Conservation (phyloP, 2,113 vertebrate species). For the Epinephelus fuscoguttatus region DNA sequence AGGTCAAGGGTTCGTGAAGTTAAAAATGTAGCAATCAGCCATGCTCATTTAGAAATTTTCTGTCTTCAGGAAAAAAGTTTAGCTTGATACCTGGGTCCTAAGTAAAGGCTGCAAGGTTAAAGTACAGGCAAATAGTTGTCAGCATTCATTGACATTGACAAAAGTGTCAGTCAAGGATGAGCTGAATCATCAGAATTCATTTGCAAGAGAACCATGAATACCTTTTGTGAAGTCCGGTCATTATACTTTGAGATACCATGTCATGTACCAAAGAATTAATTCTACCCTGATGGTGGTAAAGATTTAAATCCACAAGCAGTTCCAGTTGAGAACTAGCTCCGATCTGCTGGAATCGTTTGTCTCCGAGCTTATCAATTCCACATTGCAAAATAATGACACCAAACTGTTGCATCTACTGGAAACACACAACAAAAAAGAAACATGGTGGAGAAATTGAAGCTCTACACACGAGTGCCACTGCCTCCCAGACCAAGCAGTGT, state of each 20-base stretch:
- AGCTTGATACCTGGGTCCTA: background rate
- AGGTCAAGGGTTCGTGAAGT: background rate
- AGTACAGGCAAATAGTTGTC: background rate
- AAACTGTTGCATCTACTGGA: too few species aligned
- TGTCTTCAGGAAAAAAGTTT: background rate
- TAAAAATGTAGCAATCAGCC: background rate
- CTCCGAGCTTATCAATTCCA: too few species aligned
- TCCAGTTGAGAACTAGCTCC: too few species aligned
- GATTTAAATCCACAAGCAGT: too few species aligned
- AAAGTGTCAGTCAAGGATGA: too few species aligned
- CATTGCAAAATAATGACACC: too few species aligned
- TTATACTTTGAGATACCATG: background rate
- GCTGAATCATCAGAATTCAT: background rate
- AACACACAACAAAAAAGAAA: too few species aligned
- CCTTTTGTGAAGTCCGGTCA: background rate
- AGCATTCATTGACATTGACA: background rate
- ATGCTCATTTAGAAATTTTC: background rate
- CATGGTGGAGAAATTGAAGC: too few species aligned
- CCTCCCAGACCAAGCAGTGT: too few species aligned
- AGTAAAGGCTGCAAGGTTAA: background rate
- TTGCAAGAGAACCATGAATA: background rate
- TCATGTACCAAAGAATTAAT: background rate
- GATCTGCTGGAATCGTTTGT: too few species aligned
- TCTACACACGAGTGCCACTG: too few species aligned
- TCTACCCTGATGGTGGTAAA: background rate